These are phyloP conservation scores for Callitettix versicolor DNA, from an alignment of 1,140 invertebrate species.

Conservation along the genomic window DNA sequence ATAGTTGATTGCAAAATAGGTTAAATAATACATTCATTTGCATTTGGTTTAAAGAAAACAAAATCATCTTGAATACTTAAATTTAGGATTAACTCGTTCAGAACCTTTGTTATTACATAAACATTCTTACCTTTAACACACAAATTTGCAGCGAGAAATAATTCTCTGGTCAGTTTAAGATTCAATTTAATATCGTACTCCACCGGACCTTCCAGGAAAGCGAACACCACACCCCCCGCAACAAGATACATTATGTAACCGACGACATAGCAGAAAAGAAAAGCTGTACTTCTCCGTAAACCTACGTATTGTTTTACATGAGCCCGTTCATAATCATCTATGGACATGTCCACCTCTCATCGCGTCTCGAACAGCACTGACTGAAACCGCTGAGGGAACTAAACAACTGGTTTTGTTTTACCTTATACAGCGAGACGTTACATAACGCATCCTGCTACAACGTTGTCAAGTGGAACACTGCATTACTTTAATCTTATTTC, in stretches of 20 bases:
- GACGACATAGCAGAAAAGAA: slow-evolving; percentile 42
- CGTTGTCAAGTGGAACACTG: no score
- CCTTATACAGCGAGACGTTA: no score
- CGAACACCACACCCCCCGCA: slow-evolving; percentile 64
- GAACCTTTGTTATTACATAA: no score
- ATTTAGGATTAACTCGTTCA: no score
- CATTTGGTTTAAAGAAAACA: no score
- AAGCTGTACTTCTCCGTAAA: slow-evolving; percentile 35
- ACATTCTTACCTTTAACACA: slow-evolving; percentile 38
- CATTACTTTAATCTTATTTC: no score
- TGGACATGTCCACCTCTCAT: background rate
- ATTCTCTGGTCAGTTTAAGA: slow-evolving; percentile 39
- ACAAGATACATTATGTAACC: slow-evolving; percentile 62
- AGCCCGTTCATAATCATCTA: slow-evolving; percentile 6
- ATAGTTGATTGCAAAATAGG: no score
- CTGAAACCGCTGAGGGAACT: background rate
- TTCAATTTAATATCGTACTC: slow-evolving; percentile 45
- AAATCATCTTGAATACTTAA: no score
- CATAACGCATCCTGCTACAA: no score
- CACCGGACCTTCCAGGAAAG: slow-evolving; percentile 56
- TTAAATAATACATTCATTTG: no score
- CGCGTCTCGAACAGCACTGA: background rate
- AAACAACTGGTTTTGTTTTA: no score
- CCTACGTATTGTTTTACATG: slow-evolving; percentile 27
- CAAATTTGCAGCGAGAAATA: slow-evolving; percentile 45